Conservation (phyloP, 1,140 invertebrate genomes). For the Mylabris phalerata region DNA sequence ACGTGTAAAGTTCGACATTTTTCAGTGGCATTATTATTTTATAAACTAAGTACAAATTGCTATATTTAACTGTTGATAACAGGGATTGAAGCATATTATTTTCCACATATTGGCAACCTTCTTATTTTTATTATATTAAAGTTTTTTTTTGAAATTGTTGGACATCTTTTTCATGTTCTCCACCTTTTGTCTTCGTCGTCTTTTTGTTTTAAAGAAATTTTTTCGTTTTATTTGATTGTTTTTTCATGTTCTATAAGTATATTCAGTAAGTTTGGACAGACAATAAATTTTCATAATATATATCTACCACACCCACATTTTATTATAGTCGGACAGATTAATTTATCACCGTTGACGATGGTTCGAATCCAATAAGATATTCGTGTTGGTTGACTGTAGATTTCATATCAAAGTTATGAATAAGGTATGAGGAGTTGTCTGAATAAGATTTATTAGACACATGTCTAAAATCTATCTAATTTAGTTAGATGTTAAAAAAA, state of each 20-base stretch:
- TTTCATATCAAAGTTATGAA: slow-evolving; percentile 31
- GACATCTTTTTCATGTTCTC: background rate
- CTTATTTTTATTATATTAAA: background rate
- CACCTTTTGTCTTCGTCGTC: slow-evolving; percentile 19
- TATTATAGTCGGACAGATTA: slow-evolving; percentile 16
- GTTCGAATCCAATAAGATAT: too few species aligned
- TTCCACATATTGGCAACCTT: slow-evolving; percentile 32
- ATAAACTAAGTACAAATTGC: slow-evolving; percentile 32
- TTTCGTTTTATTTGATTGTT: too few species aligned
- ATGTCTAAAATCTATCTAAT: slow-evolving; percentile 28
- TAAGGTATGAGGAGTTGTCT: slow-evolving; percentile 24
- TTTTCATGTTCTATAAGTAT: slow-evolving; percentile 1
- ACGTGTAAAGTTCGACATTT: slow-evolving; percentile 20
- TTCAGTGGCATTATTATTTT: slow-evolving; percentile 25
- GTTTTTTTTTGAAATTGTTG: background rate
- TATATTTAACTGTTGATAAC: slow-evolving; percentile 33
- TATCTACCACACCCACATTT: slow-evolving; percentile 28
- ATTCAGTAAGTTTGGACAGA: slow-evolving; percentile 27
- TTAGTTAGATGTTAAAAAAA: slow-evolving; percentile 3
- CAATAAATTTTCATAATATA: slow-evolving; percentile 35
- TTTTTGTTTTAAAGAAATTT: too few species aligned
- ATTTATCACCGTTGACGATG: background rate
- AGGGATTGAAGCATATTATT: slow-evolving; percentile 30
- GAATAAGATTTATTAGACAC: slow-evolving; percentile 27
- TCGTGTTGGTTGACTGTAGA: slow-evolving; percentile 12